Evolutionary conservation across 2,888 invertebrate species (phyloP), one percentile per base, ranked within the genome.

Genomic region (Melanostoma scalare): DNA sequence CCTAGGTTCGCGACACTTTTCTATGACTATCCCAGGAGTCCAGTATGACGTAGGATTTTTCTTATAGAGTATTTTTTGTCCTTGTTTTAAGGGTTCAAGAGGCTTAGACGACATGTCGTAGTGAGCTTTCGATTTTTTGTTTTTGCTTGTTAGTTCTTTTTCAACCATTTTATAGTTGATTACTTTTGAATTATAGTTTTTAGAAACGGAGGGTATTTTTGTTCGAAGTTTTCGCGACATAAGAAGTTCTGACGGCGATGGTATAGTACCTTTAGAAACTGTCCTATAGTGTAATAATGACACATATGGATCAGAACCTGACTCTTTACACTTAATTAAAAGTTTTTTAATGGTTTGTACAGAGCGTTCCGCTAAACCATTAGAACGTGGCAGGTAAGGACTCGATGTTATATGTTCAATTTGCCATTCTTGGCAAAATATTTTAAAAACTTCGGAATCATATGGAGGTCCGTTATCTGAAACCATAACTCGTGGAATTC

Each of bases 401-500:
- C 68, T 84, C 3, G 85, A 79, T 6, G 74, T 81, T 33, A 42
- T 75, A 53, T 85, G 86, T 5, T 82, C 35, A 58, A 85, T 80
- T n/a, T 77, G 52, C 75, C 82, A 86, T 8, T 60, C 63, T 2
- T 74, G 4, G 33, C 68, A 69, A 76, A 85, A 86, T 3, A 50
- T 44, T 55, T 71, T 71, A 61, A 87, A 86, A 30, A 48, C 8
- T 30, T 67, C 42, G n/a, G 76, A 79, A 52, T 53, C 76, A 69
- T 63, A 86, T 38, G 76, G 85, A 5, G 85, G 80, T 9, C 85
- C 86, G 20, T 85, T 84, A 36, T 87, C 86, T 2, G 85, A 73
- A 20, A 77, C 61, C 6, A 85, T 4, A n/a, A 82, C 71, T 69
- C 65, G 31, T 4, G 85, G 85, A 30, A 86, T 85, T 6, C 85